phyloP scores from a whole-genome alignment of 2,113 vertebrate species.

The Cottus gobio region DNA sequence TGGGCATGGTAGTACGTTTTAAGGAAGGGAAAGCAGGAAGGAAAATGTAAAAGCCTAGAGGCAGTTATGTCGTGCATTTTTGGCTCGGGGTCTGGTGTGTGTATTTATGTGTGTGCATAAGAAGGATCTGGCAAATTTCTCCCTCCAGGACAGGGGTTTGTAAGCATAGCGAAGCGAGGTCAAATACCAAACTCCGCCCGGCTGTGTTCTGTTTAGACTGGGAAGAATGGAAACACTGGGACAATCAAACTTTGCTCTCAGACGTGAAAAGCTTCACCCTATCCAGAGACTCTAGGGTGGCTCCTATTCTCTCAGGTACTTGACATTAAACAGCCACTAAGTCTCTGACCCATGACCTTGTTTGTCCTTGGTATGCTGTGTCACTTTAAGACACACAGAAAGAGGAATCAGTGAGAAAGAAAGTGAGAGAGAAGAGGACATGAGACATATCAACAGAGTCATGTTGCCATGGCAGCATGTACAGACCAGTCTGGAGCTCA shows the following conservation, averaged over 20 bases:
- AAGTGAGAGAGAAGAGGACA: constrained; percentile 12
- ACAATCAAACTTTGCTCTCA: constrained; percentile 15
- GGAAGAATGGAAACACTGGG: constrained; percentile 61
- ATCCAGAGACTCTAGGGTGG: constrained; percentile 11
- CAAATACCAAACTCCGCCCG: constrained; percentile 34
- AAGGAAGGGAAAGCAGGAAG: constrained; percentile 49
- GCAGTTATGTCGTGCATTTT: constrained; percentile 49
- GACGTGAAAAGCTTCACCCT: constrained; percentile 17
- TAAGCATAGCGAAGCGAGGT: constrained; percentile 57
- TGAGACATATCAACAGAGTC: constrained; percentile 24
- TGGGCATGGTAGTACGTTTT: constrained; percentile 27
- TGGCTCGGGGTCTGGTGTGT: constrained; percentile 41
- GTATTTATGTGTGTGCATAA: constrained; percentile 14
- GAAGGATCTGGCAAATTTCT: constrained; percentile 61
- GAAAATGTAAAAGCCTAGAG: constrained; percentile 36
- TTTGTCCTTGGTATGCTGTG: constrained; percentile 19
- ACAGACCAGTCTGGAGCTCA: constrained; percentile 15
- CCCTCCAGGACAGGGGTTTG: constrained; percentile 60
- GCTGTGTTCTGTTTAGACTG: constrained; percentile 44
- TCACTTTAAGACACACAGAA: constrained; percentile 25
- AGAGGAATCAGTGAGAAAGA: constrained; percentile 1
- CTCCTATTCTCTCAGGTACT: not conserved
- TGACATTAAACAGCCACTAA: not conserved
- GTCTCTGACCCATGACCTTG: not conserved
- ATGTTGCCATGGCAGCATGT: constrained; percentile 44